phyloP scores from a whole-genome alignment of 2,113 vertebrate genomes.

The Bucco capensis region DNA sequence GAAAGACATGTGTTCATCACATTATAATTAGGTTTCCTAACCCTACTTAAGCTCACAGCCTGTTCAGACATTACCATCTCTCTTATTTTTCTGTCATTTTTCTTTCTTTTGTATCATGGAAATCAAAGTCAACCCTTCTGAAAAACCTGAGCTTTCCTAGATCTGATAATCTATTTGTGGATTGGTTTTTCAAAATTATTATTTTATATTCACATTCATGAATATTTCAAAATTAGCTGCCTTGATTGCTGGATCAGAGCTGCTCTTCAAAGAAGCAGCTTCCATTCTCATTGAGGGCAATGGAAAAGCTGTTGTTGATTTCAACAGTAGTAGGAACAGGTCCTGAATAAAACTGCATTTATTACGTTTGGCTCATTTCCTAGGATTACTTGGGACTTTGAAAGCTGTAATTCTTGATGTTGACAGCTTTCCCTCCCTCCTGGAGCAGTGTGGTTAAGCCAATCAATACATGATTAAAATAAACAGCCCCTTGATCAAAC shows the following conservation, averaged over 20 bases:
- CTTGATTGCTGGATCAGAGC: not conserved
- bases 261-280: not conserved
- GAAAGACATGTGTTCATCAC: not conserved
- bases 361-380: slow-evolving; percentile 67
- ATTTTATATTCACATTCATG: not conserved
- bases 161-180: not conserved
- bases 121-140: not conserved
- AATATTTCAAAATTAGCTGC: slow-evolving; percentile 18
- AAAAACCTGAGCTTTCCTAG: not conserved
- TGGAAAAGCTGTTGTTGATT: slow-evolving; percentile 38
- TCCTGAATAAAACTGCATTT: slow-evolving; percentile 35
- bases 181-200: not conserved
- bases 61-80: not conserved
- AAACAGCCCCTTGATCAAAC: slow-evolving; percentile 54
- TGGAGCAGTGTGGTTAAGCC: slow-evolving; percentile 2
- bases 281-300: not conserved
- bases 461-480: slow-evolving; percentile 58
- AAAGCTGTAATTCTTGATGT: slow-evolving; percentile 63
- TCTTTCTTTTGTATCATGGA: not conserved
- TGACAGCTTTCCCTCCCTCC: slow-evolving; percentile 58
- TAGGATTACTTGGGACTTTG: slow-evolving; percentile 50
- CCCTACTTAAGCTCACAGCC: not conserved
- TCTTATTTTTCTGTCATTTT: not conserved
- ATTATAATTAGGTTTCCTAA: not conserved
- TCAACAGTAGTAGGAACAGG: slow-evolving; percentile 28